Evolutionary conservation across 23 tunicate species (phyloP).

Genomic region (Aplidium turbinatum): DNA sequence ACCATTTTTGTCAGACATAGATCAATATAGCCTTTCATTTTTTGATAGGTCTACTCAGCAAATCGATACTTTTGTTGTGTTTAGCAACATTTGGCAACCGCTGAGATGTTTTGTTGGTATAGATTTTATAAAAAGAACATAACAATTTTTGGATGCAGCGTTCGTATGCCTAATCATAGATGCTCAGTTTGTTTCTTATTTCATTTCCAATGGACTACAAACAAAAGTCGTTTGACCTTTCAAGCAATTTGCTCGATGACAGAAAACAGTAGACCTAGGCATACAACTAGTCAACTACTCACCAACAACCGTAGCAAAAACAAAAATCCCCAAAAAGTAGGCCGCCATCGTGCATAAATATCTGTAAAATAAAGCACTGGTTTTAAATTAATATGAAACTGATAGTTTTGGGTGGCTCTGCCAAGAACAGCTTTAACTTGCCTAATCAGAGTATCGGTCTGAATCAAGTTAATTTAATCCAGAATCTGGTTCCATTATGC

Average conservation of each 20-base stretch:
- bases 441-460: background rate
- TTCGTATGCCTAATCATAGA: too few species aligned
- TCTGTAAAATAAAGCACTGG: constrained; percentile 20
- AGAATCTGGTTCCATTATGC: constrained; percentile 1
- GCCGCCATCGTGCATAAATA: constrained; percentile 88
- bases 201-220: too few species aligned
- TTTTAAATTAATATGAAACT: background rate
- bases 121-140: background rate
- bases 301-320: constrained; percentile 95
- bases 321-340: constrained; percentile 88
- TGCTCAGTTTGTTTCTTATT: too few species aligned
- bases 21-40: too few species aligned
- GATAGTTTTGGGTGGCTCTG: too few species aligned
- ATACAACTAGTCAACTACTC: too few species aligned
- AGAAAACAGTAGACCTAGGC: too few species aligned
- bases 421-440: background rate
- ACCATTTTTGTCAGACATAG: too few species aligned
- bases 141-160: background rate
- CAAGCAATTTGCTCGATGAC: too few species aligned
- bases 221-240: too few species aligned
- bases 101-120: background rate
- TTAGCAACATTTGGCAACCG: background rate
- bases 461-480: background rate
- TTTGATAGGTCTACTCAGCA: too few species aligned
- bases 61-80: too few species aligned